Evolutionary conservation across 2,888 invertebrate species (phyloP), one percentile per base, ranked within the genome.

Genomic region (Idaea aversata): DNA sequence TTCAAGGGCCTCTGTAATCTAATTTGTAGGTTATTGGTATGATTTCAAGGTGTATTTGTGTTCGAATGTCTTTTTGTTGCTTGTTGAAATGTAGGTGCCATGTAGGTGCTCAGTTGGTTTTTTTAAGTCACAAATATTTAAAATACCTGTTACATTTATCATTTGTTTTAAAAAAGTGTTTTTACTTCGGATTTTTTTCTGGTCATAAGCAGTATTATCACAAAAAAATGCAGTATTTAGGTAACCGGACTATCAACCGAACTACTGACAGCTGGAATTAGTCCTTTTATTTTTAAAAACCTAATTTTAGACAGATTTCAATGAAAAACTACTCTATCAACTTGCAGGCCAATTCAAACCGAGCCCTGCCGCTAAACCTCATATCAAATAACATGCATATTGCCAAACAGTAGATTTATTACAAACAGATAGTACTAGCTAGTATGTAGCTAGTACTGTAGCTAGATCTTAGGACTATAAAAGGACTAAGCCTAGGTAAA

Each of bases 391-490:
- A 4, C 47, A 47, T 86, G 82, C 86, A 75, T 75, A 82, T 90
- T 90, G 79, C 83, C 83, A 86, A 89, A 90, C 82, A 65, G 67
- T 70, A 79, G 87, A 88, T 88, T 87, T 87, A 87, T 88, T 88
- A 83, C 87, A 76, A 78, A 72, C 80, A 77, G 75, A 77, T 81
- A 84, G 81, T 47, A 47, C 87, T 86, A 85, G 83, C 80, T n/a
- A n/a, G n/a, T n/a, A n/a, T n/a, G n/a, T n/a, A n/a, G n/a, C n/a
- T n/a, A n/a, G n/a, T n/a, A n/a, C n/a, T 78, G 80, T 47, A 47
- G 47, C 77, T 79, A 80, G 77, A 76, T 70, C 78, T 75, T 62
- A 76, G 74, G 67, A 73, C 86, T 91, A 91, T 91, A 91, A 82
- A 91, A 91, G 90, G 90, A 79, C 87, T 77, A 76, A 72, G 70